Conservation (phyloP, 2,113 vertebrate species). For the Chloropsis hardwickii region DNA sequence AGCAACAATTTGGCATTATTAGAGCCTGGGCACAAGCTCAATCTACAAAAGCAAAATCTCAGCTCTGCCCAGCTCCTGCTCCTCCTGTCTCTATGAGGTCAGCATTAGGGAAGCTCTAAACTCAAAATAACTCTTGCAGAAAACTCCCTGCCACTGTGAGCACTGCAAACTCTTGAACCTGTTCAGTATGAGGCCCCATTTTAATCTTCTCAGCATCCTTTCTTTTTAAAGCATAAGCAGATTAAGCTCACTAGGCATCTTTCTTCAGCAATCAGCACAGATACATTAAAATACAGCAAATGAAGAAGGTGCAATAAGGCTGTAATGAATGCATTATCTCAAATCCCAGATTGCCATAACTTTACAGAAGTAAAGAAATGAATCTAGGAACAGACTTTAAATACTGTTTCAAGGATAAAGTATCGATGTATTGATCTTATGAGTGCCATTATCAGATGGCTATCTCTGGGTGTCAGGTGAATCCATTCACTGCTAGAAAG, state of each 20-base stretch:
- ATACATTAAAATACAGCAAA: constrained; percentile 27
- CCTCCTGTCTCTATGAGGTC: background rate
- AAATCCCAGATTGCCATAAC: constrained; percentile 17
- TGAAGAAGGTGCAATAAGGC: background rate
- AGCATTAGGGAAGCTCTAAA: background rate
- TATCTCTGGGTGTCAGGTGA: constrained; percentile 38
- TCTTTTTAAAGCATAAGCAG: constrained; percentile 27
- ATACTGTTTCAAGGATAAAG: constrained; percentile 53
- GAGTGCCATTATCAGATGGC: constrained; percentile 45
- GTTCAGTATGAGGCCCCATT: background rate
- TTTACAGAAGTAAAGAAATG: constrained; percentile 40
- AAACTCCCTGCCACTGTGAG: background rate
- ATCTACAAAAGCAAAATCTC: background rate
- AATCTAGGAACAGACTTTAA: constrained; percentile 26
- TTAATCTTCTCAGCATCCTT: constrained; percentile 15
- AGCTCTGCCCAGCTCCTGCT: background rate
- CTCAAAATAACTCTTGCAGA: background rate
- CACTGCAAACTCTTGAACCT: background rate
- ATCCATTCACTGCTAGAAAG: constrained; percentile 5
- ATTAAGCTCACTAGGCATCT: constrained; percentile 10
- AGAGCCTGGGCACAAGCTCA: background rate
- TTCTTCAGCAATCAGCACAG: background rate
- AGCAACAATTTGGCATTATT: background rate
- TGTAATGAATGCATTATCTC: constrained; percentile 32
- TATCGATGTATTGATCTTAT: constrained; percentile 50